Evolutionary conservation across 2,888 invertebrate genomes (phyloP).

Genomic region (Elysia crispata): DNA sequence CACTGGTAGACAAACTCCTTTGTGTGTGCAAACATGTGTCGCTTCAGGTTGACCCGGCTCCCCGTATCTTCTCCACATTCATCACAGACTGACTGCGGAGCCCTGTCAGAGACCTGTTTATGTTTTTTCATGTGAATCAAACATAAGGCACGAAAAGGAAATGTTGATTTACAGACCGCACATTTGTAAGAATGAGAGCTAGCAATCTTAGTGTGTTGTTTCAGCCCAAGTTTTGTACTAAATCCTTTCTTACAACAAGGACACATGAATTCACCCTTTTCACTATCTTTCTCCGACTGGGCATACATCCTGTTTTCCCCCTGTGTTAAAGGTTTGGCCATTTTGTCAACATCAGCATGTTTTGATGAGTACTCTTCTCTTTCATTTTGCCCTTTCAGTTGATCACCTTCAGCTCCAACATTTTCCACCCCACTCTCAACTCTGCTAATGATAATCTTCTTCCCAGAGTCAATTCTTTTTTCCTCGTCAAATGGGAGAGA

Average conservation of each 20-base stretch:
- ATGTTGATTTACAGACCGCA: not conserved
- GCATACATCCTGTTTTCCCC: not conserved
- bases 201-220: not conserved
- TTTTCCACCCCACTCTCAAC: not conserved
- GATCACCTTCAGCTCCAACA: not conserved
- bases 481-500: too few relatives aligned
- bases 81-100: not conserved
- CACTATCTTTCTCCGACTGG: not conserved
- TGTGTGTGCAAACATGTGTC: constrained; percentile 41
- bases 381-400: not conserved
- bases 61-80: not conserved
- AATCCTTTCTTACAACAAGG: not conserved
- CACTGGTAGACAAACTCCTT: constrained; percentile 38
- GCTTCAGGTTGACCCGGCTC: constrained; percentile 22
- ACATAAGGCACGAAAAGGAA: constrained; percentile 3
- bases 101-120: not conserved
- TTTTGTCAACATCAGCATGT: not conserved
- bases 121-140: constrained; percentile 6
- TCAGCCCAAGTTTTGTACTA: not conserved
- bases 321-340: not conserved
- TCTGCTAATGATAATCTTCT: not conserved
- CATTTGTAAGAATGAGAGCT: not conserved
- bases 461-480: not conserved
- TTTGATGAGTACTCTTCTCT: not conserved
- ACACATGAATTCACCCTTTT: not conserved